Evolutionary conservation across 2,888 invertebrate species (phyloP).

Genomic region (Bhutanitis thaidina): DNA sequence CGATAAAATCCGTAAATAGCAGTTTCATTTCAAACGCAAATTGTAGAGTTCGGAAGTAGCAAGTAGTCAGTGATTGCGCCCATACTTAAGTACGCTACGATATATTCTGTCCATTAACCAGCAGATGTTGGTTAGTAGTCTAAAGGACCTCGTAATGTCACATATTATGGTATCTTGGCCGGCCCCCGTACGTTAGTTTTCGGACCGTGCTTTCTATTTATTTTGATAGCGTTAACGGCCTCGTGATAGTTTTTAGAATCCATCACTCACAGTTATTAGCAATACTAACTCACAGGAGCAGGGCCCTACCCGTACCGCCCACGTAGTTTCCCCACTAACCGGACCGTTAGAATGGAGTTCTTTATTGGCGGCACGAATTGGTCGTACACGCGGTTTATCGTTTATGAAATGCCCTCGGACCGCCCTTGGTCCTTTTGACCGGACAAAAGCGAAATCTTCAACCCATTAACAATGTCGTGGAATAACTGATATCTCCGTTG

Average conservation of each 20-base stretch:
- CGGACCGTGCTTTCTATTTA: not conserved
- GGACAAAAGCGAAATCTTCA: constrained; percentile 19
- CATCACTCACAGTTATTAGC: constrained; percentile 1
- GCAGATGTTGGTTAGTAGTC: too few relatives aligned
- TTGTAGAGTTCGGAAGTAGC: too few relatives aligned
- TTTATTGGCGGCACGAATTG: constrained; percentile 33
- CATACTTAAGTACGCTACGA: too few relatives aligned
- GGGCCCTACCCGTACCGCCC: constrained; percentile 2
- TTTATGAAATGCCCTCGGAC: constrained; percentile 28
- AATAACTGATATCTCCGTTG: constrained; percentile 24
- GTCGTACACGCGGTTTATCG: constrained; percentile 31
- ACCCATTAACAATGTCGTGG: constrained; percentile 25
- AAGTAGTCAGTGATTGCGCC: too few relatives aligned
- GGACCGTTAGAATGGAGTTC: constrained; percentile 17
- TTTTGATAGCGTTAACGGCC: not conserved
- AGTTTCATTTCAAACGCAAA: too few relatives aligned
- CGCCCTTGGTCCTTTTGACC: constrained; percentile 27
- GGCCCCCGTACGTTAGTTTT: too few relatives aligned
- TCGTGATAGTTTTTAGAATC: not conserved
- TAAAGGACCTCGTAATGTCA: too few relatives aligned
- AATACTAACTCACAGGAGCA: not conserved
- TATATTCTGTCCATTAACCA: too few relatives aligned
- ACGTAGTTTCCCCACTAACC: constrained; percentile 13
- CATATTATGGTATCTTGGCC: too few relatives aligned
- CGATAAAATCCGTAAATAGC: too few relatives aligned